Evolutionary conservation across 2,113 vertebrate species (phyloP), one percentile per base, ranked within the genome.

Genomic region (Romanogobio albipinnatus): DNA sequence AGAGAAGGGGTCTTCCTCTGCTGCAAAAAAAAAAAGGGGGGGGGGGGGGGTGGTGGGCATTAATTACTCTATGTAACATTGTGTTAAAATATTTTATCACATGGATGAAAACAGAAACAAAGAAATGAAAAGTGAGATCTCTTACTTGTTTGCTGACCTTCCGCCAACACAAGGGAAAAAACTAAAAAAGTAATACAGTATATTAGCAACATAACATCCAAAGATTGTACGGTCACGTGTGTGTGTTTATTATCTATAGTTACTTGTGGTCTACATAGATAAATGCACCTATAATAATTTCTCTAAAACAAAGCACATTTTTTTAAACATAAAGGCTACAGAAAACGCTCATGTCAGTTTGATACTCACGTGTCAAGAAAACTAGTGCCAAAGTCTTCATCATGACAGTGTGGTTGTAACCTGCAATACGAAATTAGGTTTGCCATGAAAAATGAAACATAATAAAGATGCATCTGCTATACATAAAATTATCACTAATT

Each of bases 1-100:
- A 26, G 90, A 93, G 51, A 95, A 95, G 5, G 94, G 93, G 26
- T 95, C 91, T 4, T 94, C 92, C 76, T 91, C 91, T 59, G 71
- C 19, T 6, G 45, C 84, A 76, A 58, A 56, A 9, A 78, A 11
- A 76, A 81, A 19, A 77, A 5, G n/a, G n/a, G n/a, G n/a, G n/a
- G n/a, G n/a, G n/a, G n/a, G n/a, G n/a, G n/a, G n/a, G n/a, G 29
- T 1, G 29, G 29, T 1, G 29, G 29, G 2, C 0, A 66, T 15
- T 5, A 3, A 4, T 29, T 19, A 47, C 9, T 9, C 17, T 9
- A 43, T 71, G 68, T 6, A 71, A 70, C 4, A 33, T 17, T 68
- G 8, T 39, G 33, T 22, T 9, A 2, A 22, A 36, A 11, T 22
- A 13, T 43, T 75, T 49, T 26, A 75, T 47, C 43, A 73, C 10